These are phyloP conservation scores for Aplysina aerophoba DNA, from an alignment of 37 sponge, comb jelly and placozoan species.

Conservation along the genomic window DNA sequence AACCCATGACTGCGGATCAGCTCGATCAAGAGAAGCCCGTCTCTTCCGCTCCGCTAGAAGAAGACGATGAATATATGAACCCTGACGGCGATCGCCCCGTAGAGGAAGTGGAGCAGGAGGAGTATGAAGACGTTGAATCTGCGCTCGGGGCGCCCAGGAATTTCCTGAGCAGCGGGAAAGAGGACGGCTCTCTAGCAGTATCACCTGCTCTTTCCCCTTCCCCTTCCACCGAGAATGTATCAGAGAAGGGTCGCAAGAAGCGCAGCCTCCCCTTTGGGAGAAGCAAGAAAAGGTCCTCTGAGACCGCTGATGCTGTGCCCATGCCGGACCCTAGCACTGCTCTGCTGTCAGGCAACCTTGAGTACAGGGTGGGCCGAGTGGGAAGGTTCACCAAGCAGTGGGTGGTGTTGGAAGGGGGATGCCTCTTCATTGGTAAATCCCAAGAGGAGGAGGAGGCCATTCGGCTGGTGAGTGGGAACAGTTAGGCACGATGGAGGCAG, in stretches of 20 bases:
- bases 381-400: background rate
- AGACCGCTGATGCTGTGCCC: background rate
- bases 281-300: background rate
- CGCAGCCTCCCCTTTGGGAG: background rate
- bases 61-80: no score
- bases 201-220: background rate
- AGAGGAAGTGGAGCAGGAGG: slow-evolving; percentile 7
- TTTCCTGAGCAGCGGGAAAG: background rate
- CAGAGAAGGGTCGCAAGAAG: background rate
- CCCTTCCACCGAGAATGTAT: slow-evolving; percentile 3
- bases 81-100: no score
- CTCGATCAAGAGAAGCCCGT: background rate
- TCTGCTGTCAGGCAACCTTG: background rate
- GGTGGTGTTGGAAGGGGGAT: background rate
- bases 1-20: slow-evolving; percentile 10
- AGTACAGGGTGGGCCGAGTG: background rate
- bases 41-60: background rate
- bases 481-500: no score
- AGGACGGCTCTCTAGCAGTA: no score
- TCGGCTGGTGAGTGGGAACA: background rate
- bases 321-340: slow-evolving; percentile 1
- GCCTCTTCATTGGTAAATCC: background rate
- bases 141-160: background rate
- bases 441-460: slow-evolving; percentile 9
- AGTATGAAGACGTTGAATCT: slow-evolving; percentile 23